Percentiles rank a stretch among this genome's conserved stretches.
Evolutionary conservation across 2,888 invertebrate genomes (phyloP).

Genomic region (Chesias legatella): DNA sequence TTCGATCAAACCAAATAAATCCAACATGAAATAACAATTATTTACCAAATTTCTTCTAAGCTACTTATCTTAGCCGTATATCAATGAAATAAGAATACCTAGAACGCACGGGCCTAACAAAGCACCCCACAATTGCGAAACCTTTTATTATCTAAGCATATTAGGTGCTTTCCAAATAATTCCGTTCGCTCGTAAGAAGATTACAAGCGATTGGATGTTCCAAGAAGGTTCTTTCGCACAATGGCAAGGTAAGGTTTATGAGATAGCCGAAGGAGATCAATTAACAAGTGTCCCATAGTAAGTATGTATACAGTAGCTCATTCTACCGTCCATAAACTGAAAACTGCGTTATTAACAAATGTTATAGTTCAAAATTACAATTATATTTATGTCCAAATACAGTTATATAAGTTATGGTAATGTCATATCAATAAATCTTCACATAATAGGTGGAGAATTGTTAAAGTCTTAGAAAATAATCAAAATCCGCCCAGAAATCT

Average conservation of each 20-base stretch:
- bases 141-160: slow-evolving; percentile 73
- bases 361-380: too few species aligned
- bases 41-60: slow-evolving; percentile 13
- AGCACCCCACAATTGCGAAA: slow-evolving; percentile 54
- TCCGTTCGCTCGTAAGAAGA: slow-evolving; percentile 70
- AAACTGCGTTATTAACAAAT: too few species aligned
- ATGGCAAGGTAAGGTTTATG: slow-evolving; percentile 51
- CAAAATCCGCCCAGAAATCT: too few species aligned
- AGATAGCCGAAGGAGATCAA: slow-evolving; percentile 58
- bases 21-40: slow-evolving; percentile 5
- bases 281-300: slow-evolving; percentile 50
- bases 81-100: slow-evolving; percentile 20
- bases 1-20: slow-evolving; percentile 33
- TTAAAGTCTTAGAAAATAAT: too few species aligned
- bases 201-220: slow-evolving; percentile 78
- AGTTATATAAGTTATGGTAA: too few species aligned
- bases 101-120: slow-evolving; percentile 22
- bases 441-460: too few species aligned
- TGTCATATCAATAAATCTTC: too few species aligned
- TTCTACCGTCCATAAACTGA: too few species aligned
- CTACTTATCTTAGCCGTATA: slow-evolving; percentile 17
- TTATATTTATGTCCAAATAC: too few species aligned
- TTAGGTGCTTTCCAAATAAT: slow-evolving; percentile 73
- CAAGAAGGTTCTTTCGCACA: slow-evolving; percentile 62
- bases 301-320: slow-evolving; percentile 23